A percentile compares a stretch with the other conserved stretches of the same genome.
Conservation (phyloP, 2,113 vertebrate species). For the Gymnorhina tibicen region DNA sequence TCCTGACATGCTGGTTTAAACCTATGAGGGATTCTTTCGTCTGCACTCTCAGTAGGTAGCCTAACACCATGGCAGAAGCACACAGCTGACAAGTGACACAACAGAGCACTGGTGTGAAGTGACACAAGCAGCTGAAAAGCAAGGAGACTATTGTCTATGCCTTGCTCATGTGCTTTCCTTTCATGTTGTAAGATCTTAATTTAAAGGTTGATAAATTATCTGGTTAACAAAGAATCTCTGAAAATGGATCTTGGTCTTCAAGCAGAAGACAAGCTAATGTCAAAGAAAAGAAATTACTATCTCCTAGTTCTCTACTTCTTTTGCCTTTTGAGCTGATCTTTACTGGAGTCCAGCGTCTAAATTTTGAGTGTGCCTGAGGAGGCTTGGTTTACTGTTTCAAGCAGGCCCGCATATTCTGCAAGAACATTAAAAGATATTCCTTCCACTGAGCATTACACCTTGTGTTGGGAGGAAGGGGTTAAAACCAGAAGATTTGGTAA, state of each 20-base stretch:
- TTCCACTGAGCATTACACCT: background rate
- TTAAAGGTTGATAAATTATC: background rate
- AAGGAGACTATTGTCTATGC: background rate
- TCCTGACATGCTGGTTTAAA: background rate
- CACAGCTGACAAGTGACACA: background rate
- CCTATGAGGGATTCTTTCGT: background rate
- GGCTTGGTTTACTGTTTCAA: background rate
- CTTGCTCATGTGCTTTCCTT: background rate
- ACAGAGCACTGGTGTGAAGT: background rate
- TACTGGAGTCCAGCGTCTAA: background rate
- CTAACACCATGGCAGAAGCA: background rate
- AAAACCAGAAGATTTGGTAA: background rate
- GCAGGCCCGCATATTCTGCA: accelerated
- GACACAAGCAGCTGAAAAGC: background rate
- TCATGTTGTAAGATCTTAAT: background rate
- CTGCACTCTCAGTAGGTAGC: background rate
- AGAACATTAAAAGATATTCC: background rate
- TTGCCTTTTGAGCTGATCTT: background rate
- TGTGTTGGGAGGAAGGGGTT: background rate
- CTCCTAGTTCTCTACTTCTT: background rate
- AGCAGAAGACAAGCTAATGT: background rate
- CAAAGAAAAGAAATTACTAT: background rate
- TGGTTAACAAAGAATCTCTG: background rate
- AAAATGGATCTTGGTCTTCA: background rate
- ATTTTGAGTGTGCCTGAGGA: background rate